Evolutionary conservation across 1,140 invertebrate genomes (phyloP), one percentile per base, ranked within the genome.

Genomic region (Ceratosolen solmsi): DNA sequence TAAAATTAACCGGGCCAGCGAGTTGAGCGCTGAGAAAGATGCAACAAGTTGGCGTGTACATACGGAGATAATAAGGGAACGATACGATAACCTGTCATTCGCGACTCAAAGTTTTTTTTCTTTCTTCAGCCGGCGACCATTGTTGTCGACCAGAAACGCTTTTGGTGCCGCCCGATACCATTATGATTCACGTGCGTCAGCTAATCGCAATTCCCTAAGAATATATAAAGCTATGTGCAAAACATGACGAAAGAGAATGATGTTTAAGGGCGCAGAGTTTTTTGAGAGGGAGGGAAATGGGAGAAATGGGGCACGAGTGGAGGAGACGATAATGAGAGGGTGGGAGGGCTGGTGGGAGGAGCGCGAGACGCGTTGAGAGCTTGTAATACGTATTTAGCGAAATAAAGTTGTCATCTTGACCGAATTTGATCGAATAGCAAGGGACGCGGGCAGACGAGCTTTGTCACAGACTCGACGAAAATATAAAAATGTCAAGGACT

Each of bases 41-140:
- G 70, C 80, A 80, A 79, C 85, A 86, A 77, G 83, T 86, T 77
- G 85, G 86, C 83, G 84, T 88, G 88, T 89, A 89, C 85, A 87
- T 87, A 89, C 87, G 77, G 84, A 88, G 74, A 76, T 84, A 84
- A 88, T 79, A 72, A 85, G 82, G 84, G 82, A 81, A 78, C n/a
- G 77, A 76, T 71, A 72, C 38, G 56, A 71, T 65, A 46, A 84
- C 58, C 77, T 84, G 82, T 87, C 80, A 82, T 85, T 84, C 77
- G 75, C 68, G 84, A 87, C 85, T 86, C 56, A 84, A 84, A 87
- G 83, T 84, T 84, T 83, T 82, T 80, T 74, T 49, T 77, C 41
- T 73, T 63, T 76, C 33, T 75, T 36, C 25, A 58, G 60, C 17
- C 20, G 70, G 33, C n/a, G 41, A 13, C 33, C 8, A 17, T 11